Percentiles rank a stretch among this genome's conserved stretches.
These are phyloP conservation scores for Malaclemys terrapin DNA, from an alignment of 2,113 vertebrate species.

Conservation along the genomic window DNA sequence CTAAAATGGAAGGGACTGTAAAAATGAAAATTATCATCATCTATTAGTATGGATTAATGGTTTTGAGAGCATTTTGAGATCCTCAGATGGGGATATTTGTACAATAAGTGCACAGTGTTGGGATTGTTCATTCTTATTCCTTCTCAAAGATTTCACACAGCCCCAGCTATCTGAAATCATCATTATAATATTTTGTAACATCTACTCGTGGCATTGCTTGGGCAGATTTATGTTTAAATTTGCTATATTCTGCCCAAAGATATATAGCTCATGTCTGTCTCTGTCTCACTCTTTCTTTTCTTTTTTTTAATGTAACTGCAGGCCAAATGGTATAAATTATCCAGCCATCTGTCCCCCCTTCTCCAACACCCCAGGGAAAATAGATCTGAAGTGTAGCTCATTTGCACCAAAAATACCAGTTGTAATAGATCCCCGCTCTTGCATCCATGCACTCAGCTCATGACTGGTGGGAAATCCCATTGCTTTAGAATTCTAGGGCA, in stretches of 20 bases:
- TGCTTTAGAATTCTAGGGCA: slow-evolving; percentile 13
- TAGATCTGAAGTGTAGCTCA: slow-evolving; percentile 62
- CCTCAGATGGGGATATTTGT: not conserved
- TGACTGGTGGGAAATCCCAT: slow-evolving; percentile 36
- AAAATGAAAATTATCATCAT: not conserved
- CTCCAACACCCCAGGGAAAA: slow-evolving; percentile 68
- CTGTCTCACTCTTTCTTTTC: slow-evolving; percentile 39
- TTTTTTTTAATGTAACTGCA: slow-evolving; percentile 12
- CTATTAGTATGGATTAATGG: slow-evolving; percentile 3
- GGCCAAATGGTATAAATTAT: slow-evolving; percentile 79
- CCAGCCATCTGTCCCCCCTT: slow-evolving; percentile 73
- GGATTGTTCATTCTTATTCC: not conserved
- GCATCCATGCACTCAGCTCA: slow-evolving; percentile 1
- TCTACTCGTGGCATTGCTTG: slow-evolving; percentile 43
- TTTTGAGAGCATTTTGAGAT: not conserved
- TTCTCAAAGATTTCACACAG: not conserved
- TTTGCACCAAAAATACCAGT: slow-evolving; percentile 66
- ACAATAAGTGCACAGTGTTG: not conserved
- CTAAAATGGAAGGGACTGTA: accelerated
- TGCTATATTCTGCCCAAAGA: slow-evolving; percentile 43
- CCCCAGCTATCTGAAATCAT: slow-evolving; percentile 1
- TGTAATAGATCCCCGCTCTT: slow-evolving; percentile 62
- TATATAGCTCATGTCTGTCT: slow-evolving; percentile 69
- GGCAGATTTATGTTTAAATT: slow-evolving; percentile 42
- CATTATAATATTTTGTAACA: slow-evolving; percentile 52